Evolutionary conservation across 64 coral and sea anemone species (phyloP), one percentile per base, ranked within the genome.

Genomic region (Cladopsammia gracilis): DNA sequence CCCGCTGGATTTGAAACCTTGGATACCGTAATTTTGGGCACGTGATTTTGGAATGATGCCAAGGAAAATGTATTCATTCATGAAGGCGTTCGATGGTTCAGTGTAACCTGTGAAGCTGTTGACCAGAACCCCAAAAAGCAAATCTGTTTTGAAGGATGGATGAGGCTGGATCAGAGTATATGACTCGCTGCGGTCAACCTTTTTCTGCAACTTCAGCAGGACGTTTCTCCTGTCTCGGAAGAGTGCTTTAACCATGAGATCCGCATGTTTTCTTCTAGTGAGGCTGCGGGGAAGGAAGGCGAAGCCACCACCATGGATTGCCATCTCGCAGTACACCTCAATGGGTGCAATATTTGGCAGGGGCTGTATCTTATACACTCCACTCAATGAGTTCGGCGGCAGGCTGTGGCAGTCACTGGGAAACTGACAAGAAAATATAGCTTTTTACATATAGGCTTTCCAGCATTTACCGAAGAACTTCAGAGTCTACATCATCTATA

Each of bases 261-360:
- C 3, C 15, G 20, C 14, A 56, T 46, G 51, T 42, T 9, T 34
- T 86, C n/a, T 62, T 18, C 43, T 22, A n/a, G 60, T 60, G 25
- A 60, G 19, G 25, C 78, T 70, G 16, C 90, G 79, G 24, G 66
- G 79, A 14, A 92, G 20, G 25, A 92, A 92, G 16, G 90, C 85
- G 69, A 71, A 92, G 15, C 90, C 90, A 12, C 90, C 90, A 1
- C 90, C 90, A 59, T 85, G 46, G 25, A 84, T 61, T 4, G 78
- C 78, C 90, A 92, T 92, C 52, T 92, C 90, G 56, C 90, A 92
- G 58, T 92, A 92, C 6, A 92, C 90, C 20, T 50, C 64, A 34
- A 86, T 57, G 14, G 46, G n/a, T 5, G 5, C 15, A 15, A 24
- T 92, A 19, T 53, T 16, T 42, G 6, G 58, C 52, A 54, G 1